Evolutionary conservation across 2,888 invertebrate species (phyloP).

Genomic region (Ethmia dodecea): DNA sequence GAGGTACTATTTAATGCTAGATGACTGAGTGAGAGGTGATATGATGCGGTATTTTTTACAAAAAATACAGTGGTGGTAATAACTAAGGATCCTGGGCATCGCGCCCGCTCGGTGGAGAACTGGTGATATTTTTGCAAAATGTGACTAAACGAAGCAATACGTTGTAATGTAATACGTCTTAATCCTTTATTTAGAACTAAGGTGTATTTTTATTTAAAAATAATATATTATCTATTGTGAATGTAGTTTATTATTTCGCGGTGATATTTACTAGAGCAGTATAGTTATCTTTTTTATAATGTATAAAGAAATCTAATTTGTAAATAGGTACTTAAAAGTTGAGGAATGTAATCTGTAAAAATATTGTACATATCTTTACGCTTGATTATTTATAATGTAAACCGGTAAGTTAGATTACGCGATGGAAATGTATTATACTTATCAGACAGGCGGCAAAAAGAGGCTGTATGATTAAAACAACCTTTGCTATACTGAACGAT

Average conservation of each 20-base stretch:
- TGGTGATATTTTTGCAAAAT: constrained; percentile 83
- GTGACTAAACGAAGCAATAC: constrained; percentile 87
- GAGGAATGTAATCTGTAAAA: constrained; percentile 67
- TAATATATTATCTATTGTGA: constrained; percentile 70
- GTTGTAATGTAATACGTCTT: constrained; percentile 82
- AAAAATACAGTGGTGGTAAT: constrained; percentile 9
- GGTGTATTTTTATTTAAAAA: constrained; percentile 67
- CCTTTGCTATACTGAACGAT: constrained; percentile 7
- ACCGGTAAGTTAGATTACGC: constrained; percentile 53
- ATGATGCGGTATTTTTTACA: constrained; percentile 58
- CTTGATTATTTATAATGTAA: constrained; percentile 73
- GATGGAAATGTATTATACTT: constrained; percentile 42
- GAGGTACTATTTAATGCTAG: constrained; percentile 66
- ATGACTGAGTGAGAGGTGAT: constrained; percentile 65
- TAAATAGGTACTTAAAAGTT: constrained; percentile 75
- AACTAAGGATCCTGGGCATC: constrained; percentile 26
- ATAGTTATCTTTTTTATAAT: constrained; percentile 72
- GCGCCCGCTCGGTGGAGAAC: constrained; percentile 39
- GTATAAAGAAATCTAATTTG: constrained; percentile 77
- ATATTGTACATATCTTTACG: constrained; percentile 77
- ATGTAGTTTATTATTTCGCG: constrained; percentile 75
- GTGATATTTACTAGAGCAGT: constrained; percentile 72
- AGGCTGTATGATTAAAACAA: constrained; percentile 11
- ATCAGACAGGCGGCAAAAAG: constrained; percentile 14
- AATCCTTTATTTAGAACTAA: constrained; percentile 72